Evolutionary conservation across 2,113 vertebrate genomes (phyloP), one percentile per base, ranked within the genome.

Genomic region (Dolichallabes microphthalmus): DNA sequence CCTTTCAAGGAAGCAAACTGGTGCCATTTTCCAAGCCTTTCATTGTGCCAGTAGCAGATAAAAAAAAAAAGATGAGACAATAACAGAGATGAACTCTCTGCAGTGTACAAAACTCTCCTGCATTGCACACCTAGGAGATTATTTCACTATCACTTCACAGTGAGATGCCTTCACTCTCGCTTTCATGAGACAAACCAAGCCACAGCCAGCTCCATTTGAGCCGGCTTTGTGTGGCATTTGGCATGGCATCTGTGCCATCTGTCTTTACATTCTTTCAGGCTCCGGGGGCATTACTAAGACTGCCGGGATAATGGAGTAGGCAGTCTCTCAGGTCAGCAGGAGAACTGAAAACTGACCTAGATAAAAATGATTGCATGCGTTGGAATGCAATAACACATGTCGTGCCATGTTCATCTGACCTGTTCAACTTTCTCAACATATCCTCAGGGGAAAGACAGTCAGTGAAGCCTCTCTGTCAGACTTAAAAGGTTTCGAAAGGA

Each of bases 221-320:
- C 71, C 60, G 68, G 74, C 73, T 85, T 87, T 85, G 87, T 83
- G 63, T 88, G 89, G 86, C 71, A 83, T 87, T 90, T 88, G 89
- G 89, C 83, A 14, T 73, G 80, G 88, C 79, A 82, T 78, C 30
- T 19, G 50, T 73, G 64, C 88, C 88, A 88, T 90, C 89, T 90
- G 89, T 74, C 50, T 73, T 74, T 66, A 71, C 85, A 84, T 90
- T 90, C 83, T 85, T 86, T 83, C 52, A 85, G 64, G n/a, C 84
- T 78, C 87, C 35, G 45, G 39, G 78, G 86, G 88, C 80, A 85
- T 82, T 71, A 81, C 63, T 69, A 71, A 86, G 85, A 35, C 71
- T 50, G 52, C 71, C 57, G 77, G 66, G 53, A 60, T 77, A 73
- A 71, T 71, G 57, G 60, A 69, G 86, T 45, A 84, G 32, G 32